Evolutionary conservation across 2,797 vertebrate genomes (phyloP).

Genomic region (Lacerta viridis): DNA sequence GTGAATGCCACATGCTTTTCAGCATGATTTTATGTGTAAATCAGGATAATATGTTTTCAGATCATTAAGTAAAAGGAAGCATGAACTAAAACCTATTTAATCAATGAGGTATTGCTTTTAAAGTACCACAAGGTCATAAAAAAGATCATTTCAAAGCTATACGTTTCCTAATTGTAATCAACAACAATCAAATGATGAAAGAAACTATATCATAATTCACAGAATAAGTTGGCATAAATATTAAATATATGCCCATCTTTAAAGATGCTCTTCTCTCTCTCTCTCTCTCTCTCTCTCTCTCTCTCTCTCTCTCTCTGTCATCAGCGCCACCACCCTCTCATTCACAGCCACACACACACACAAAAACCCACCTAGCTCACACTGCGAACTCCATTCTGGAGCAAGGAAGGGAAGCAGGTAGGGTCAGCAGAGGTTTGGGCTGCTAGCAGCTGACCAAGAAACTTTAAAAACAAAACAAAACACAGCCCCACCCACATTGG

Average conservation of each 20-base stretch:
- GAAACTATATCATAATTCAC: slow-evolving; percentile 72
- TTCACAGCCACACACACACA: background rate
- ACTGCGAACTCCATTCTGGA: too few species aligned
- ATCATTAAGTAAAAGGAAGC: slow-evolving; percentile 91
- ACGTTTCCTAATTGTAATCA: slow-evolving; percentile 91
- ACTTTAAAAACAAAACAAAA: too few species aligned
- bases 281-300: background rate
- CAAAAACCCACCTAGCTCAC: background rate
- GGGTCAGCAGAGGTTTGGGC: too few species aligned
- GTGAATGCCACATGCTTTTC: slow-evolving; percentile 86
- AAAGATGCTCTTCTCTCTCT: slow-evolving; percentile 56
- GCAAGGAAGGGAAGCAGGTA: too few species aligned
- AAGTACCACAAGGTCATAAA: slow-evolving; percentile 90
- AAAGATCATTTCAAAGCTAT: slow-evolving; percentile 87
- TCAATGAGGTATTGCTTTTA: slow-evolving; percentile 91
- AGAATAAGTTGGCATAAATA: slow-evolving; percentile 73
- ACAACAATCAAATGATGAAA: slow-evolving; percentile 88
- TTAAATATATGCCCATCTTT: slow-evolving; percentile 65
- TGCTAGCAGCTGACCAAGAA: too few species aligned
- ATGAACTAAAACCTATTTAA: slow-evolving; percentile 90
- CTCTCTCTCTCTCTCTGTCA: slow-evolving; percentile 2
- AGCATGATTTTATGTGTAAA: slow-evolving; percentile 89
- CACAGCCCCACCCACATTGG: too few species aligned
- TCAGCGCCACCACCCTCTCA: background rate
- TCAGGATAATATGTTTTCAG: slow-evolving; percentile 91